Evolutionary conservation across 2,113 vertebrate species (phyloP), one percentile per base, ranked within the genome.

Genomic region (Ptychochromis oligacanthus): DNA sequence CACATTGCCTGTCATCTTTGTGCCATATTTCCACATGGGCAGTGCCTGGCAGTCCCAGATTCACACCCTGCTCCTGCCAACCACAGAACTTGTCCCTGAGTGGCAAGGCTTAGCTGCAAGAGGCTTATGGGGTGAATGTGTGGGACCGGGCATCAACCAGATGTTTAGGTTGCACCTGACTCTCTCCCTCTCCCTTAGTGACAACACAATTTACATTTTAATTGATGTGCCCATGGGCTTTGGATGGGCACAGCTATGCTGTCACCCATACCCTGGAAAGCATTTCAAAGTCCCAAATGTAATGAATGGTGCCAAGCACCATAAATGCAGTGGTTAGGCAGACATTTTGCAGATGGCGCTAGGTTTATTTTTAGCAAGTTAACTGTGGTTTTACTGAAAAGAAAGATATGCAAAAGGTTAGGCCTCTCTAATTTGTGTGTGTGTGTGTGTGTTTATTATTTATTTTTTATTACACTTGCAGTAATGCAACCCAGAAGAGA

Each of bases 131-230:
- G 65, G 83, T 89, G 80, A 85, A 87, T 81, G 76, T 89, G 91
- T 83, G 88, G 84, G 80, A 85, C 81, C n/a, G 52, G 88, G 85
- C 90, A 88, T 92, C 83, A 77, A 93, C 82, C 93, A 95, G 93
- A 93, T 95, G 93, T 95, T 93, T 84, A 80, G 70, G 81, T 89
- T 90, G 80, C 88, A 95, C 89, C 89, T 93, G 88, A 60, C 61
- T 87, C 77, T 83, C 62, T 77, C 80, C 59, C 36, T 49, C 56
- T 74, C 79, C 70, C 81, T 85, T 74, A 86, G 90, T 43, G 26
- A 86, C 88, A 84, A 82, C 79, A 82, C 79, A 72, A 91, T 93
- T 93, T 94, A 84, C 88, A 91, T 92, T 94, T 92, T 91, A 92
- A 94, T 93, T 88, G 86, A 91, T 84, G 80, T 87, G 82, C 90